These are phyloP conservation scores for Magallana ariakensis DNA, from an alignment of 1,140 invertebrate species.

Conservation along the genomic window DNA sequence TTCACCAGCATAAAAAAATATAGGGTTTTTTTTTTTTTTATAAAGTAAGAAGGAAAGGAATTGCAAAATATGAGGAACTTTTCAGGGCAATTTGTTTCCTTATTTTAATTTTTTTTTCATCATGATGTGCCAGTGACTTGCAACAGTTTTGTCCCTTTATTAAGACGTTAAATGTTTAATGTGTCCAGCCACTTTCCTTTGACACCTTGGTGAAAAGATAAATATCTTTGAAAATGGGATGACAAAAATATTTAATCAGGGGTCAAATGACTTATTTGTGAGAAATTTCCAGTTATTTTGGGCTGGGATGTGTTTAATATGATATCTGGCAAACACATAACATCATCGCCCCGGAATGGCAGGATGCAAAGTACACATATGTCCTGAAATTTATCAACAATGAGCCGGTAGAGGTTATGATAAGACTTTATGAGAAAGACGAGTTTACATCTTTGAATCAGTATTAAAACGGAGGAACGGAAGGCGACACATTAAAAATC, in stretches of 20 bases:
- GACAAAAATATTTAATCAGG: slow-evolving; percentile 37
- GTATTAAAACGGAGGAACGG: slow-evolving; percentile 18
- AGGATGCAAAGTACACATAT: slow-evolving; percentile 40
- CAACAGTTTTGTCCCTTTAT: neutral
- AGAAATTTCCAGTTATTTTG: slow-evolving; percentile 38
- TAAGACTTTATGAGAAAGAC: slow-evolving; percentile 36
- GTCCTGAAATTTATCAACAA: slow-evolving; percentile 44
- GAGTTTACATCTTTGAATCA: slow-evolving; percentile 26
- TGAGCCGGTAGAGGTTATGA: slow-evolving; percentile 22
- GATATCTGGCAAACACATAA: slow-evolving; percentile 43
- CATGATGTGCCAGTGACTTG: no score
- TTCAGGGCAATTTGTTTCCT: neutral
- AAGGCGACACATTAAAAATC: slow-evolving; percentile 42
- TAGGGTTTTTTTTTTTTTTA: neutral
- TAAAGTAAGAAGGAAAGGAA: neutral
- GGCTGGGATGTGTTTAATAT: slow-evolving; percentile 35
- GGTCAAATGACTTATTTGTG: slow-evolving; percentile 38
- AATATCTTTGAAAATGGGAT: slow-evolving; percentile 22
- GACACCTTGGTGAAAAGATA: slow-evolving; percentile 7
- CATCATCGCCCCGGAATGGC: slow-evolving; percentile 30
- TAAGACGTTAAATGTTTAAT: neutral
- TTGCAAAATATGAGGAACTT: neutral
- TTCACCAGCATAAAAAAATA: neutral
- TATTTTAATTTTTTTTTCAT: neutral
- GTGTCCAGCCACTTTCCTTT: neutral